phyloP scores from a whole-genome alignment of 2,888 invertebrate species.

The Auanema sp. region DNA sequence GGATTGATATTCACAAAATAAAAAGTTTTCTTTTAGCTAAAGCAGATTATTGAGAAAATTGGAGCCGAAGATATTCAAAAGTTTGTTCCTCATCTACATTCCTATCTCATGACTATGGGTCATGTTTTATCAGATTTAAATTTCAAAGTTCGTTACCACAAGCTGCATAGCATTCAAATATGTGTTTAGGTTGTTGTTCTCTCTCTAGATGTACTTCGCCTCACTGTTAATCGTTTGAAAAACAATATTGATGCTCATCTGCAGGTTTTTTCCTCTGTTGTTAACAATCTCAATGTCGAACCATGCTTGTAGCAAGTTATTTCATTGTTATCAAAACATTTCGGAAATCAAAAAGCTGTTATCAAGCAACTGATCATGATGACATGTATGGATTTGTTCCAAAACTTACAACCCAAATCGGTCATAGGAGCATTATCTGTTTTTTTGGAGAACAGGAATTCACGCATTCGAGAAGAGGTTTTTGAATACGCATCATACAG shows the following conservation, averaged over 20 bases:
- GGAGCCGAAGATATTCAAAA: conserved; percentile 48
- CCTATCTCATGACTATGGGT: conserved; percentile 72
- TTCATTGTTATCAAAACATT: conserved; percentile 66
- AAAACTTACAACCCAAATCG: conserved; percentile 67
- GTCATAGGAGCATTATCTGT: conserved; percentile 70
- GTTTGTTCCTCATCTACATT: conserved; percentile 73
- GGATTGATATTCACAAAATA: not conserved
- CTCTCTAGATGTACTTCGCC: conserved; percentile 67
- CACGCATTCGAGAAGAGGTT: conserved; percentile 74
- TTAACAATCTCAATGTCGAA: not conserved
- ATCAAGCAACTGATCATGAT: conserved; percentile 67
- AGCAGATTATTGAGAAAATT: conserved; percentile 68
- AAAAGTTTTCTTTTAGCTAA: conserved; percentile 66
- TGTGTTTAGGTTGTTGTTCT: conserved; percentile 65
- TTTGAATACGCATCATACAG: not conserved
- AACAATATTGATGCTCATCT: conserved; percentile 50
- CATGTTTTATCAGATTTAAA: conserved; percentile 72
- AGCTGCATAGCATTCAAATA: not conserved
- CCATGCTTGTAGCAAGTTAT: conserved; percentile 63
- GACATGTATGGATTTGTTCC: conserved; percentile 69
- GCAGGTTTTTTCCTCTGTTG: no score
- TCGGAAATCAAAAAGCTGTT: conserved; percentile 69
- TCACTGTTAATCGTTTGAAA: conserved; percentile 66
- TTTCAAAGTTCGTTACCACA: conserved; percentile 63
- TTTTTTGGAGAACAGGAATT: conserved; percentile 67